phyloP scores from a whole-genome alignment of 2,113 vertebrate genomes.

The Tachycineta bicolor region DNA sequence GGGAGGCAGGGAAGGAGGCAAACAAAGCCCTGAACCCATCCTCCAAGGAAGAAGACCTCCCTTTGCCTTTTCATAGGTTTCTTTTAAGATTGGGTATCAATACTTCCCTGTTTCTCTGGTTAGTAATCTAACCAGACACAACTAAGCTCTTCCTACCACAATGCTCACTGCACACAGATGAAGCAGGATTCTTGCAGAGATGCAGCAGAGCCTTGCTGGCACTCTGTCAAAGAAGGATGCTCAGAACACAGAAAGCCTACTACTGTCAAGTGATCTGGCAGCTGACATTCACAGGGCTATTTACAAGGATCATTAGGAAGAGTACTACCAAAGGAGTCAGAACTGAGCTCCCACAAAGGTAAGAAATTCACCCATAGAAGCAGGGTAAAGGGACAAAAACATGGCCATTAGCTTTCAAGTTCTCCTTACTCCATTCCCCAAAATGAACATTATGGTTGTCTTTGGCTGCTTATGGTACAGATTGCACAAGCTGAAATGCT shows the following conservation, averaged over 20 bases:
- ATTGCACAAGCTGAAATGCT: accelerated
- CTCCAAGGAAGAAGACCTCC: neutral
- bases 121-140: neutral
- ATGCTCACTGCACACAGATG: neutral
- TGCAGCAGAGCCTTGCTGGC: neutral
- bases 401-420: accelerated
- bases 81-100: neutral
- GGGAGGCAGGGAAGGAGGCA: neutral
- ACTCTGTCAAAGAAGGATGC: neutral
- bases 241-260: neutral
- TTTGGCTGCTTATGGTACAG: neutral
- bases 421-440: neutral
- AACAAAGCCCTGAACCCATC: neutral
- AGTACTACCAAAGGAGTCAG: neutral
- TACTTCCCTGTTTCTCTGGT: neutral
- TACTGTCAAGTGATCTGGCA: no score
- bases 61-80: neutral
- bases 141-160: neutral
- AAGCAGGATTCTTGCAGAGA: neutral
- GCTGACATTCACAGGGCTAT: accelerated
- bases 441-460: accelerated
- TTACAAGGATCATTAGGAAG: neutral
- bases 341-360: neutral
- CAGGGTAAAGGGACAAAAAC: neutral
- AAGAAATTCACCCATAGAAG: neutral